Evolutionary conservation across 1,140 invertebrate species (phyloP).

Genomic region (Drosophila takahashii): DNA sequence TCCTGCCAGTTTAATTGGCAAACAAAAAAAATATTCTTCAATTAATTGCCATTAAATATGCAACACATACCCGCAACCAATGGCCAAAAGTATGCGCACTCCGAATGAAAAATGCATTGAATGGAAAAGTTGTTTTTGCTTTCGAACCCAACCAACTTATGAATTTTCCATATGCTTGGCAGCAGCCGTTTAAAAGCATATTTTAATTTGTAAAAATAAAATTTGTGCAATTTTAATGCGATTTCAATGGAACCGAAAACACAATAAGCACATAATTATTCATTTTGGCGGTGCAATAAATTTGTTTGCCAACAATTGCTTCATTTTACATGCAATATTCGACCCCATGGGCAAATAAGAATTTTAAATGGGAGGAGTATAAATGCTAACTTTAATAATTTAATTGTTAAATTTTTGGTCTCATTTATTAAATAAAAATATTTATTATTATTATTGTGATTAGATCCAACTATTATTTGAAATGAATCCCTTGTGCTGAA

Average conservation of each 20-base stretch:
- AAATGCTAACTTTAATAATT: constrained; percentile 4
- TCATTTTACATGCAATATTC: constrained; percentile 5
- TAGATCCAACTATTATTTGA: constrained; percentile 12
- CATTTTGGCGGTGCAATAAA: constrained; percentile 26
- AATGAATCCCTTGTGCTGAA: constrained; percentile 14
- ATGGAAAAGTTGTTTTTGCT: constrained; percentile 15
- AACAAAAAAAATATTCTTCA: constrained; percentile 23
- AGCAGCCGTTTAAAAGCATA: constrained; percentile 14
- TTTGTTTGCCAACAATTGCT: constrained; percentile 12
- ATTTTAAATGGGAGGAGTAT: neutral
- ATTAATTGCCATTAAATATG: constrained; percentile 49
- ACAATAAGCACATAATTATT: constrained; percentile 38
- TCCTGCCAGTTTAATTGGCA: constrained; percentile 5
- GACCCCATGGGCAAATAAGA: constrained; percentile 5
- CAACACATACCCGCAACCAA: neutral
- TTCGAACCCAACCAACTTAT: constrained; percentile 4
- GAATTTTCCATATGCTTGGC: constrained; percentile 21
- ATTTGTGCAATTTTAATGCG: constrained; percentile 22
- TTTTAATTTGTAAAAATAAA: constrained; percentile 17
- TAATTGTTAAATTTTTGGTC: constrained; percentile 17
- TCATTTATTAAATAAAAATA: constrained; percentile 4
- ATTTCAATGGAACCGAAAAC: constrained; percentile 18
- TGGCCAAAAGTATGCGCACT: constrained; percentile 1
- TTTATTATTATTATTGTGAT: constrained; percentile 5
- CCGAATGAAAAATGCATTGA: constrained; percentile 30